Percentiles rank a stretch among this genome's conserved stretches.
These are phyloP conservation scores for Oedothorax gibbosus DNA, from an alignment of 1,140 invertebrate species.

Conservation along the genomic window DNA sequence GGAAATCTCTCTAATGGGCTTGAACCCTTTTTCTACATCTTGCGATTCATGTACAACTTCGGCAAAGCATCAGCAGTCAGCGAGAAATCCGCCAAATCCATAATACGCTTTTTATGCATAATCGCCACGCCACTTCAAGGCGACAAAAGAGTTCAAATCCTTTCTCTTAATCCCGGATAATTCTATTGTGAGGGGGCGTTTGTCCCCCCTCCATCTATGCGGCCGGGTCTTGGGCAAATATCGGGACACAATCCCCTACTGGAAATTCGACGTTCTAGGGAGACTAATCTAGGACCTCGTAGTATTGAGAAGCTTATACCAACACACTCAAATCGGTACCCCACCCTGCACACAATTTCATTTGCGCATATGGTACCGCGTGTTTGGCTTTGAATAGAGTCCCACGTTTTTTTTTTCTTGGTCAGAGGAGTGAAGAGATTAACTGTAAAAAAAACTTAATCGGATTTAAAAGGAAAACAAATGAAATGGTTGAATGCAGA, in stretches of 20 bases:
- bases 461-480: neutral
- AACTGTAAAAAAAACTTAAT: neutral
- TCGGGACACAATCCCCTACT: conserved; percentile 26
- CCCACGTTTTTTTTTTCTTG: conserved; percentile 26
- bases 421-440: neutral
- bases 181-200: conserved; percentile 47
- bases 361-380: conserved; percentile 25
- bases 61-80: conserved; percentile 41
- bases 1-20: no score
- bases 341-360: conserved; percentile 4
- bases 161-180: conserved; percentile 57
- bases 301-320: conserved; percentile 54
- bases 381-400: neutral
- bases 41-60: neutral
- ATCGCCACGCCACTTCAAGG: conserved; percentile 51
- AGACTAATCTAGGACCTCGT: conserved; percentile 38
- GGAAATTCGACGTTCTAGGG: conserved; percentile 9
- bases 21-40: no score
- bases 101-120: conserved; percentile 60
- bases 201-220: conserved; percentile 5
- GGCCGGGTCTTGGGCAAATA: conserved; percentile 54
- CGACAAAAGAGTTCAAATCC: conserved; percentile 55
- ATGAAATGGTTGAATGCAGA: neutral
- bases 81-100: conserved; percentile 42
- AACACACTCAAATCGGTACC: conserved; percentile 39